Percentiles rank a stretch among this genome's conserved stretches.
Conservation (phyloP, 1,140 invertebrate species). For the Varroa destructor region DNA sequence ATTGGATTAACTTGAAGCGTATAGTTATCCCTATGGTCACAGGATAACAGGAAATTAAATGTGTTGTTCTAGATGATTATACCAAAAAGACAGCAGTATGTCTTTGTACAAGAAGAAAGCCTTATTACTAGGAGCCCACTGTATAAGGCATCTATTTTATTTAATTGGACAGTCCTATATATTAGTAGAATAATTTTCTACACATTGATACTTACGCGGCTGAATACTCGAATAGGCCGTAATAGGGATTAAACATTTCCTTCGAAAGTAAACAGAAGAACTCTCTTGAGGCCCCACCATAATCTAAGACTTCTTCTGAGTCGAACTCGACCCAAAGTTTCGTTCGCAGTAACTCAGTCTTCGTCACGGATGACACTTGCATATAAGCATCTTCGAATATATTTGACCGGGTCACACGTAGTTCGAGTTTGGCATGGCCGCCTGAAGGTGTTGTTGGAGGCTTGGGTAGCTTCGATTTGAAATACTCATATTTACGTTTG, state of each 20-base stretch:
- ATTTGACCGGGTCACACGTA: conserved; percentile 70
- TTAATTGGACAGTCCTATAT: too few species aligned
- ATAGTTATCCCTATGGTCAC: conserved; percentile 73
- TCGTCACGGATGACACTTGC: conserved; percentile 66
- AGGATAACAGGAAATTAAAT: conserved; percentile 29
- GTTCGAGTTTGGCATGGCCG: conserved; percentile 71
- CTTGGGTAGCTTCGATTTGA: conserved; percentile 85
- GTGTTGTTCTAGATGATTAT: conserved; percentile 25
- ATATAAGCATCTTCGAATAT: conserved; percentile 83
- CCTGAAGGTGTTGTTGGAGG: conserved; percentile 54
- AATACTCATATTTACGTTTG: conserved; percentile 95
- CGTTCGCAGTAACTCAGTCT: conserved; percentile 78
- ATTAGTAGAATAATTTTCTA: too few species aligned
- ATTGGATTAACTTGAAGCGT: conserved; percentile 96
- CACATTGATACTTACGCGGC: conserved; percentile 59
- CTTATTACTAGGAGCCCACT: neutral
- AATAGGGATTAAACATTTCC: conserved; percentile 99
- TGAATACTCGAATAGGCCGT: conserved; percentile 96
- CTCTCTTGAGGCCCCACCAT: conserved; percentile 88
- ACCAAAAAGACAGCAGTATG: conserved; percentile 3
- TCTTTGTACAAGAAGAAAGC: conserved; percentile 6
- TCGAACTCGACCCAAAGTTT: conserved; percentile 98
- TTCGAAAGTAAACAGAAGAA: conserved; percentile 97
- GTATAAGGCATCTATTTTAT: too few species aligned
- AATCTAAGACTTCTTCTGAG: conserved; percentile 89